phyloP scores from a whole-genome alignment of 2,113 vertebrate genomes.

The Castor canadensis region DNA sequence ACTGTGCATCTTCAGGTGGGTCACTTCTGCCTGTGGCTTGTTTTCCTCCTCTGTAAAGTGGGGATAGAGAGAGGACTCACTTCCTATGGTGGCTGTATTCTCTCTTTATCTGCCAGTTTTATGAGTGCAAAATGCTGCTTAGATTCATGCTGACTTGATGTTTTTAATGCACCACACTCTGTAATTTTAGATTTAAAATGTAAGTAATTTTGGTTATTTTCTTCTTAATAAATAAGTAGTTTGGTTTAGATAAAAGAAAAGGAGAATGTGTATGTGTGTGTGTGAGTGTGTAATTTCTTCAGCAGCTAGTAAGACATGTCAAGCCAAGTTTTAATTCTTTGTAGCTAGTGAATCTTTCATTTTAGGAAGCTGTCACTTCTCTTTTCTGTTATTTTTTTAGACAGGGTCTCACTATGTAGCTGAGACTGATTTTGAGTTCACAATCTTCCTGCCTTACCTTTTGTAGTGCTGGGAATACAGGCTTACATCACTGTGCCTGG shows the following conservation, averaged over 20 bases:
- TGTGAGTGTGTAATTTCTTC: neutral
- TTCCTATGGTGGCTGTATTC: neutral
- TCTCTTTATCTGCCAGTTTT: neutral
- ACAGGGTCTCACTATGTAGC: neutral
- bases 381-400: too few species aligned
- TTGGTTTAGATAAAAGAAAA: neutral
- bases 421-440: neutral
- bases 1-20: neutral
- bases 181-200: neutral
- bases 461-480: too few species aligned
- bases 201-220: neutral
- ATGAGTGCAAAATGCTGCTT: too few species aligned
- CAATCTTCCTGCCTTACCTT: too few species aligned
- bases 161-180: neutral
- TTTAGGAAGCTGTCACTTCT: neutral
- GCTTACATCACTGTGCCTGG: neutral
- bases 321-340: neutral
- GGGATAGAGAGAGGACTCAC: neutral
- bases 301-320: neutral
- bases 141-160: neutral
- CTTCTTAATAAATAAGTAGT: neutral
- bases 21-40: neutral
- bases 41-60: too few species aligned
- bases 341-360: neutral
- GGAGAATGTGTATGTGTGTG: neutral